Evolutionary conservation across 2,113 vertebrate species (phyloP).

Genomic region (Bubo bubo): DNA sequence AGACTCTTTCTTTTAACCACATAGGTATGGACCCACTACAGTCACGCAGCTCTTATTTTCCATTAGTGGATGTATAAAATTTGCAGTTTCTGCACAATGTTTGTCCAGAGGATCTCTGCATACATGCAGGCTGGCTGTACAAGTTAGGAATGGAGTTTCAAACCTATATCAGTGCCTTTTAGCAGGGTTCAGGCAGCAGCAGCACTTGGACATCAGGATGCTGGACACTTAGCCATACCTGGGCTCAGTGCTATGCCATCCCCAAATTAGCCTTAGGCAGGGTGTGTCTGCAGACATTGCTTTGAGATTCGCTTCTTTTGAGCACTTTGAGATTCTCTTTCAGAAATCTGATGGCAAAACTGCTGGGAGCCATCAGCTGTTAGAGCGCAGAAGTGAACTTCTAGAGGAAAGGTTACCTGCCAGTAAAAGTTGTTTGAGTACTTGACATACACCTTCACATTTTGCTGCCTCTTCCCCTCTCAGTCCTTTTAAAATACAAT

Average conservation of each 20-base stretch:
- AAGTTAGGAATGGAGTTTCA: not conserved
- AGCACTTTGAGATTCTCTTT: not conserved
- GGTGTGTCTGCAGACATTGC: not conserved
- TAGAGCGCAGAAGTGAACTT: not conserved
- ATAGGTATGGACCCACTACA: not conserved
- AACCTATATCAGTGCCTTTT: not conserved
- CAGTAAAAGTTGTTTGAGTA: not conserved
- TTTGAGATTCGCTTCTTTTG: not conserved
- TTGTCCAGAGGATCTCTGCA: not conserved
- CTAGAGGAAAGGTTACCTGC: not conserved
- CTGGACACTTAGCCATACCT: not conserved
- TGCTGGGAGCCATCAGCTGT: not conserved
- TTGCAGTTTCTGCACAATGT: not conserved
- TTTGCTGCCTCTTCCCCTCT: not conserved
- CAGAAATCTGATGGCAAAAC: not conserved
- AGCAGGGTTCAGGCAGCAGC: not conserved
- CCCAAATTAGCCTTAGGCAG: not conserved
- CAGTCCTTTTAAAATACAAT: not conserved
- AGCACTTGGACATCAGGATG: accelerated
- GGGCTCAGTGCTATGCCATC: not conserved
- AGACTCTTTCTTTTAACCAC: not conserved
- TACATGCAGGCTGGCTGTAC: accelerated
- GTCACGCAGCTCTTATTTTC: not conserved
- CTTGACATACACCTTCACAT: accelerated
- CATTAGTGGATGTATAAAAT: not conserved